phyloP scores from a whole-genome alignment of 2,888 invertebrate species.

The Athrips mouffetella region DNA sequence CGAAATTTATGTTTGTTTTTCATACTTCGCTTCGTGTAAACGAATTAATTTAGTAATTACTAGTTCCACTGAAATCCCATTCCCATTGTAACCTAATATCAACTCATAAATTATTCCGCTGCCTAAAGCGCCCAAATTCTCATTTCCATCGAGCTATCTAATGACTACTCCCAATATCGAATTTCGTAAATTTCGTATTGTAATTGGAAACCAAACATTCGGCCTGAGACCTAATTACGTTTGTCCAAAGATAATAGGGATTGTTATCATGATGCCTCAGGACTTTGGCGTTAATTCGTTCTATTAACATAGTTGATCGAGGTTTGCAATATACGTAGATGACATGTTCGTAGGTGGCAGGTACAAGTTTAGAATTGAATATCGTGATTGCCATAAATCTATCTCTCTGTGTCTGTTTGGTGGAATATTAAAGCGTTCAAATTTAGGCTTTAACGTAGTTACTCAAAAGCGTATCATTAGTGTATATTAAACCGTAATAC shows the following conservation, averaged over 20 bases:
- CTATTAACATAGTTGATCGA: neutral
- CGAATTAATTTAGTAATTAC: neutral
- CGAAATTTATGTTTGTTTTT: neutral
- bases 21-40: neutral
- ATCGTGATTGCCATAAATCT: too few relatives aligned
- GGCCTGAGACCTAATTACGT: conserved; percentile 9
- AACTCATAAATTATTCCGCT: conserved; percentile 1
- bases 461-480: too few relatives aligned
- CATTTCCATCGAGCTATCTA: conserved; percentile 2
- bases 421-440: too few relatives aligned
- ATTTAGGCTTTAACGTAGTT: too few relatives aligned
- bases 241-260: conserved; percentile 7
- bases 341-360: neutral
- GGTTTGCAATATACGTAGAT: too few relatives aligned
- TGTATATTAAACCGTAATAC: too few relatives aligned
- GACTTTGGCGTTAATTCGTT: neutral
- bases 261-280: conserved; percentile 9
- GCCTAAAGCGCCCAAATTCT: neutral
- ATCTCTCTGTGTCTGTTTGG: too few relatives aligned
- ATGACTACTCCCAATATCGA: neutral
- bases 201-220: conserved; percentile 15
- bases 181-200: conserved; percentile 1
- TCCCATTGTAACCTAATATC: neutral
- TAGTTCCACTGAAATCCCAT: neutral
- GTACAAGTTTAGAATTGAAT: neutral